Evolutionary conservation across 2,797 vertebrate species (phyloP).

Genomic region (Gastrophryne carolinensis): DNA sequence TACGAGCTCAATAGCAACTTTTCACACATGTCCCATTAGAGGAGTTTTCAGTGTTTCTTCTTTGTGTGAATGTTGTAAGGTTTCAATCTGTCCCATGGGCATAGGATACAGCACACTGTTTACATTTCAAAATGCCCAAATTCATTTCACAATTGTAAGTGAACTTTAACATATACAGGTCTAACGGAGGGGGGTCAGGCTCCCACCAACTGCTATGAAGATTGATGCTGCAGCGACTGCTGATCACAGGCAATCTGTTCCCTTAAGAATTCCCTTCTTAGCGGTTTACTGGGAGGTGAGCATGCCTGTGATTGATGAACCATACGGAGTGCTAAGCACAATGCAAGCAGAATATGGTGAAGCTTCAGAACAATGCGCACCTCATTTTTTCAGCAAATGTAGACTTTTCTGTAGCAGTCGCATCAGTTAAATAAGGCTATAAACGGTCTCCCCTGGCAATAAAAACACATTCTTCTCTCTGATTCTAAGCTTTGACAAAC

Average conservation of each 20-base stretch:
- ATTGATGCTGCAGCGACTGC: not conserved
- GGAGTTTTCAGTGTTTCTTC: too few species aligned
- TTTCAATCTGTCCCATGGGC: not conserved
- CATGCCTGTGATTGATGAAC: not conserved
- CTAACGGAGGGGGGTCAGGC: not conserved
- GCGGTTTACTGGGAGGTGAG: not conserved
- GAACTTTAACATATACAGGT: not conserved
- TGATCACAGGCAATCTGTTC: not conserved
- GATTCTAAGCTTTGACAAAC: too few species aligned
- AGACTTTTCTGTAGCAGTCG: not conserved
- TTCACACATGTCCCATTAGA: too few species aligned
- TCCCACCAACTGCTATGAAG: not conserved
- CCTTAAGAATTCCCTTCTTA: not conserved
- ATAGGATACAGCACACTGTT: not conserved
- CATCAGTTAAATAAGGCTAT: not conserved
- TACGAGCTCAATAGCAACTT: too few species aligned
- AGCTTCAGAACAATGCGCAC: not conserved
- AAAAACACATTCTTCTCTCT: not conserved
- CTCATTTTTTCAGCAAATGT: not conserved
- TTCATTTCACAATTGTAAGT: not conserved
- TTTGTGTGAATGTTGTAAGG: not conserved
- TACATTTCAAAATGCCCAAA: not conserved
- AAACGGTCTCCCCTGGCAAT: not conserved
- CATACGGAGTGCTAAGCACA: not conserved
- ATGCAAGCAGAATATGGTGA: not conserved